A percentile compares a stretch with the other conserved stretches of the same genome.
Evolutionary conservation across 2,888 invertebrate species (phyloP).

Genomic region (Trissolcus japonicus): DNA sequence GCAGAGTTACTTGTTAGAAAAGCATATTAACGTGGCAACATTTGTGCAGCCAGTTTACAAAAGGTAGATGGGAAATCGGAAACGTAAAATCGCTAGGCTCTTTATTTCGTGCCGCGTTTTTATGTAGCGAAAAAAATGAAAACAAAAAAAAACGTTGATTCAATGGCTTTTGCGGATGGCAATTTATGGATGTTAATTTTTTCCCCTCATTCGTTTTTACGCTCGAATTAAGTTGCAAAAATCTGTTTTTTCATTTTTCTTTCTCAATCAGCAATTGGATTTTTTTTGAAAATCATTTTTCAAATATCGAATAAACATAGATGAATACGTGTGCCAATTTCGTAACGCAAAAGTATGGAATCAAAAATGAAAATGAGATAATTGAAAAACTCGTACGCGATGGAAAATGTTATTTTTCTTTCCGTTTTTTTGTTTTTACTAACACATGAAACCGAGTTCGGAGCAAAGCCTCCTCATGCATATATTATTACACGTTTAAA

Average conservation of each 20-base stretch:
- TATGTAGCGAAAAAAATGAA: background rate
- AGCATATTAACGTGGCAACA: slow-evolving; percentile 43
- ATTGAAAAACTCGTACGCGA: too few species aligned
- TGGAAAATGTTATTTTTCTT: too few species aligned
- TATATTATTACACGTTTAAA: slow-evolving; percentile 1
- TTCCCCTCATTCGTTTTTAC: too few species aligned
- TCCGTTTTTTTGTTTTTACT: too few species aligned
- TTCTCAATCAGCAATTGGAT: background rate
- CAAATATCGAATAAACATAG: too few species aligned
- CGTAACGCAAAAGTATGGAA: too few species aligned
- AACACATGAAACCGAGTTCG: background rate
- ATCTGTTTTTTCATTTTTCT: background rate
- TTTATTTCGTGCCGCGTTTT: slow-evolving; percentile 14
- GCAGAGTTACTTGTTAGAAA: slow-evolving; percentile 68
- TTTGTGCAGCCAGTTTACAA: slow-evolving; percentile 42
- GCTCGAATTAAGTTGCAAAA: too few species aligned
- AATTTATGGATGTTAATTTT: slow-evolving; percentile 24
- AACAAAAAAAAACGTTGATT: background rate
- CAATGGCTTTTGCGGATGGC: slow-evolving; percentile 4
- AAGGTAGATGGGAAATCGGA: slow-evolving; percentile 44
- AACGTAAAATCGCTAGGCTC: slow-evolving; percentile 44
- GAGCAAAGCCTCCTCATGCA: background rate
- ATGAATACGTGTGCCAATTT: too few species aligned
- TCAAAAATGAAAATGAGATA: too few species aligned
- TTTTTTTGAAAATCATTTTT: background rate